These are phyloP conservation scores for Acrocephalus kingi DNA, from an alignment of 2,113 vertebrate genomes.

Conservation along the genomic window DNA sequence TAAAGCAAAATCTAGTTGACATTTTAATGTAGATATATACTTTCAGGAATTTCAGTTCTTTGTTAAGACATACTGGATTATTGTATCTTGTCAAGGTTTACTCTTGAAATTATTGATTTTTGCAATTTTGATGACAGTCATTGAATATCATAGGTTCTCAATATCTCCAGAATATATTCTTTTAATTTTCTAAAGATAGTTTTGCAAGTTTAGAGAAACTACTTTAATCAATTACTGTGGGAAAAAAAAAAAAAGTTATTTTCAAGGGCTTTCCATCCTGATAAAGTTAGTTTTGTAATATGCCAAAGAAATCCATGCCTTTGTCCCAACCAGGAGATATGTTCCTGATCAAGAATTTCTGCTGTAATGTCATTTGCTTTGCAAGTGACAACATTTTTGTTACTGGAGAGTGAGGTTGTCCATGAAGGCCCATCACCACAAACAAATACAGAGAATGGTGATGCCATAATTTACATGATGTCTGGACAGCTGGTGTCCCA, in stretches of 20 bases:
- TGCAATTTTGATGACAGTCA: neutral
- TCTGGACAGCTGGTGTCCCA: neutral
- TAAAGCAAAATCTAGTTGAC: neutral
- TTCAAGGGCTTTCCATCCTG: neutral
- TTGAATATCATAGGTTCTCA: neutral
- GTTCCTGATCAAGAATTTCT: neutral
- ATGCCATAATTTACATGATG: neutral
- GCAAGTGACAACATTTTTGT: neutral
- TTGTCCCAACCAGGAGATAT: neutral
- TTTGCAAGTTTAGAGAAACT: neutral
- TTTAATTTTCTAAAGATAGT: neutral
- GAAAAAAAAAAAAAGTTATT: too few relatives aligned
- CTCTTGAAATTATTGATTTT: neutral
- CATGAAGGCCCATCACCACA: neutral
- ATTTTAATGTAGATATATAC: neutral
- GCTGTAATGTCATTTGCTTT: neutral
- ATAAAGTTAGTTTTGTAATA: neutral
- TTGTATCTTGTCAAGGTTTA: neutral
- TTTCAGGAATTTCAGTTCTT: neutral
- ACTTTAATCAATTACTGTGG: neutral
- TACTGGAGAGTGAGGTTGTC: neutral
- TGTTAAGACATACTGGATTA: neutral
- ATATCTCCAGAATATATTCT: neutral
- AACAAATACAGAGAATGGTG: accelerated
- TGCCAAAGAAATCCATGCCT: neutral